Conservation (phyloP, 2,797 vertebrate species). For the Hozukius guyotensis region DNA sequence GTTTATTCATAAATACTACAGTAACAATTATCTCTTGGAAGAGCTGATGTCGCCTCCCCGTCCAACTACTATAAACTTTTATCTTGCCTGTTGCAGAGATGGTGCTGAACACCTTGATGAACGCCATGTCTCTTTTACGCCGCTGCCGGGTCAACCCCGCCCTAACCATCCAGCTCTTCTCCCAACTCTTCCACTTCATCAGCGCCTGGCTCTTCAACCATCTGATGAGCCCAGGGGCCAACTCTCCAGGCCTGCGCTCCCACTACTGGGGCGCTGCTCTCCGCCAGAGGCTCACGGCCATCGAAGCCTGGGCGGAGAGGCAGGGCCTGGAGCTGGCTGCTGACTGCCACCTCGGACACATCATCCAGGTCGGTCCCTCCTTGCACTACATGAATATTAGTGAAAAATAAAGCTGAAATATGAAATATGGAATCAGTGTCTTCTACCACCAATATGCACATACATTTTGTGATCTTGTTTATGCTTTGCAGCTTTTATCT, state of each 20-base stretch:
- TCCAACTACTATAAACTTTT: not conserved
- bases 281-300: conserved; percentile 88
- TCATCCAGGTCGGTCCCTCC: conserved; percentile 86
- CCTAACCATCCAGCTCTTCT: conserved; percentile 96
- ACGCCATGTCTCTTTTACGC: conserved; percentile 91
- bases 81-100: conserved; percentile 79
- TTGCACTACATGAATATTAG: not conserved
- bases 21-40: not conserved
- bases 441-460: not conserved
- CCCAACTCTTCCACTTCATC: conserved; percentile 95
- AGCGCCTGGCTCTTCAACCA: conserved; percentile 96
- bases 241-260: conserved; percentile 85
- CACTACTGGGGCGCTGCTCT: conserved; percentile 95
- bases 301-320: conserved; percentile 96
- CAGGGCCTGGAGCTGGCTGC: conserved; percentile 95
- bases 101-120: conserved; percentile 91
- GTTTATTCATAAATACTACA: not conserved
- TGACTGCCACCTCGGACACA: conserved; percentile 92
- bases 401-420: not conserved
- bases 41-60: not conserved
- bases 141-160: conserved; percentile 92
- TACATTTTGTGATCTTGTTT: not conserved
- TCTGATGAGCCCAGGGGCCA: conserved; percentile 84
- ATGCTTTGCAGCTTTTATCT: not conserved
- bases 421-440: not conserved